phyloP scores from a whole-genome alignment of 2,888 invertebrate species.

The Xylota sylvarum region DNA sequence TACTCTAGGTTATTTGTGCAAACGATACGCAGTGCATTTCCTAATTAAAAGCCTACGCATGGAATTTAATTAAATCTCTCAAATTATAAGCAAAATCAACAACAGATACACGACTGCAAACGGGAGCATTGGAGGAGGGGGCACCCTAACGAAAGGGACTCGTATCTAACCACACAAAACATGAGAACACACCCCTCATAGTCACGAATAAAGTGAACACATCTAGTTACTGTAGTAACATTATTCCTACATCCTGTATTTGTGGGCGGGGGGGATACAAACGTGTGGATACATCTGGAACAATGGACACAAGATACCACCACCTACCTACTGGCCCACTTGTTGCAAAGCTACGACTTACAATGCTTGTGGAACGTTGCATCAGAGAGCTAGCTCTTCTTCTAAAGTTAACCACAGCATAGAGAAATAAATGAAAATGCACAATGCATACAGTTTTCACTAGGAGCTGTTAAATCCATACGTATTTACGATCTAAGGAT shows the following conservation, averaged over 20 bases:
- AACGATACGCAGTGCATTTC: conserved; percentile 53
- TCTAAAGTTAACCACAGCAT: conserved; percentile 33
- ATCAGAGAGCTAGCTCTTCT: background rate
- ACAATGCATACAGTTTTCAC: conserved; percentile 35
- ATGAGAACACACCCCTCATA: background rate
- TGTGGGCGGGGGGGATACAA: background rate
- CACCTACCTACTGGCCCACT: conserved; percentile 38
- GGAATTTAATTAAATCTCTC: conserved; percentile 74
- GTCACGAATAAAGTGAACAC: conserved; percentile 51
- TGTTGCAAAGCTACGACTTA: conserved; percentile 54
- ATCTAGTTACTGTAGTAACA: conserved; percentile 39
- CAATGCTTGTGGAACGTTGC: background rate
- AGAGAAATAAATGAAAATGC: conserved; percentile 34
- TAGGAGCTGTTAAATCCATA: conserved; percentile 32
- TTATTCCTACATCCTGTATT: conserved; percentile 19
- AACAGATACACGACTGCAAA: background rate
- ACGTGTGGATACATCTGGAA: conserved; percentile 32
- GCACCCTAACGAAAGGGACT: background rate
- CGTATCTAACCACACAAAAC: background rate
- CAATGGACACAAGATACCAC: conserved; percentile 28
- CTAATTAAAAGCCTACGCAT: conserved; percentile 71
- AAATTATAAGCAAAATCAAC: conserved; percentile 58
- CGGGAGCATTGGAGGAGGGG: background rate
- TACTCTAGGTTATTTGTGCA: conserved; percentile 35
- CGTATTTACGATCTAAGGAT: conserved; percentile 53